These are phyloP conservation scores for Thumatha senex DNA, from an alignment of 2,888 invertebrate genomes.

Conservation along the genomic window DNA sequence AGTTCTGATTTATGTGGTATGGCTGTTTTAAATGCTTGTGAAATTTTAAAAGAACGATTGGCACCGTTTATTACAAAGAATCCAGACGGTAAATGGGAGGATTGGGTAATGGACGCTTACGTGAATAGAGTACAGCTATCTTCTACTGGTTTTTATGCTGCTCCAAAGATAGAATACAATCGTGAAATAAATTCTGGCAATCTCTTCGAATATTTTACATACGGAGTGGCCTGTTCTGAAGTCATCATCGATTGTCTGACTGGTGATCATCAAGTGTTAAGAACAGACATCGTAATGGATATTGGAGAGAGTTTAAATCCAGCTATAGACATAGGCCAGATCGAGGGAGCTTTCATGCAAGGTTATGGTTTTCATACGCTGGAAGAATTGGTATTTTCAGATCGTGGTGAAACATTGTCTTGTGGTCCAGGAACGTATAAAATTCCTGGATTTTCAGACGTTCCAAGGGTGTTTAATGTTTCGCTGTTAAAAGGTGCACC, in stretches of 20 bases:
- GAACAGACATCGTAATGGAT: constrained; percentile 96
- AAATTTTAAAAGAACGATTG: constrained; percentile 85
- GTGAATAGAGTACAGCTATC: constrained; percentile 87
- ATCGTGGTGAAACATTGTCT: constrained; percentile 87
- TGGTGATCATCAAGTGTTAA: constrained; percentile 91
- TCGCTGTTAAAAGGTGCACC: constrained; percentile 90
- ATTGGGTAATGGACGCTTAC: constrained; percentile 90
- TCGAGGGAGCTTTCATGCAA: constrained; percentile 95
- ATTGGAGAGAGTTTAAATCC: constrained; percentile 94
- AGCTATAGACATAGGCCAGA: constrained; percentile 95
- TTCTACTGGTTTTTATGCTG: constrained; percentile 89
- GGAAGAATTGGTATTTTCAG: constrained; percentile 91
- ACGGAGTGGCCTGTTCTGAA: constrained; percentile 91
- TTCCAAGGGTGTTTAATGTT: constrained; percentile 93
- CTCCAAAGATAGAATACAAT: constrained; percentile 86
- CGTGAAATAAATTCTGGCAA: constrained; percentile 85
- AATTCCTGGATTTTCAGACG: constrained; percentile 92
- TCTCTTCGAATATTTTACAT: constrained; percentile 90
- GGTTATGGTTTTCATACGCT: constrained; percentile 93
- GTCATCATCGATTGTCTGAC: constrained; percentile 95
- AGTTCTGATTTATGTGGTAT: constrained; percentile 92
- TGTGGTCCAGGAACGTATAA: constrained; percentile 94
- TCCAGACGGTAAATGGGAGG: constrained; percentile 89
- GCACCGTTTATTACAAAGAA: constrained; percentile 86
- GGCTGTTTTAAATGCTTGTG: constrained; percentile 90